Evolutionary conservation across 64 coral and sea anemone species (phyloP).

Genomic region (Anthopleura sola): DNA sequence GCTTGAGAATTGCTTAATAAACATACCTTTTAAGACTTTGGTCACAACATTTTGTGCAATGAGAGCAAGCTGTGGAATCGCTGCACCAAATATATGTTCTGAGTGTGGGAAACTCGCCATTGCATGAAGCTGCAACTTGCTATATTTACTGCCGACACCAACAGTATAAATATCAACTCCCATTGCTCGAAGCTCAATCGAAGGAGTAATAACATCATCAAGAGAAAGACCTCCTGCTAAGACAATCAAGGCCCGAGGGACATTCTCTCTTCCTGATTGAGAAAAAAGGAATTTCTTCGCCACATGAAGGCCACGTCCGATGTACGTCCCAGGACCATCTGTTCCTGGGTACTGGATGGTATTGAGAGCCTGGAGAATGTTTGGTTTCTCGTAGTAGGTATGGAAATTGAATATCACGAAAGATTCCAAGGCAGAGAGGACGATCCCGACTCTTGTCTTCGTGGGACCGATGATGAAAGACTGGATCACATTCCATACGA

Average conservation of each 20-base stretch:
- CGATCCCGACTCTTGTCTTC: conserved; percentile 60
- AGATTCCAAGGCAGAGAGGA: conserved; percentile 69
- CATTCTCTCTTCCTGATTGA: conserved; percentile 44
- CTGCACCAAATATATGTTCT: conserved; percentile 74
- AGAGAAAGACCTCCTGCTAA: conserved; percentile 69
- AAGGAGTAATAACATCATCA: conserved; percentile 81
- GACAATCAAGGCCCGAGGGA: conserved; percentile 54
- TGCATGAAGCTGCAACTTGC: conserved; percentile 82
- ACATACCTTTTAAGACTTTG: conserved; percentile 51
- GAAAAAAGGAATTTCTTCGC: conserved; percentile 53
- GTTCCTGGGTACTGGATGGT: conserved; percentile 80
- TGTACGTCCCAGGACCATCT: conserved; percentile 87
- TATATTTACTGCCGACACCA: conserved; percentile 70
- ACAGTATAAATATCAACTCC: conserved; percentile 75
- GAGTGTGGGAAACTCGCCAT: conserved; percentile 89
- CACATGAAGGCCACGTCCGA: conserved; percentile 82
- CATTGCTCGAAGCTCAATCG: conserved; percentile 44
- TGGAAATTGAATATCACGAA: conserved; percentile 94
- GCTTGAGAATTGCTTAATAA: too few species aligned
- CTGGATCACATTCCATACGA: conserved; percentile 66
- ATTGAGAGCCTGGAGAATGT: conserved; percentile 72
- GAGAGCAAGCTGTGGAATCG: conserved; percentile 46
- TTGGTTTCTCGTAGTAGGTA: conserved; percentile 80
- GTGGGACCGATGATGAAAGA: conserved; percentile 53
- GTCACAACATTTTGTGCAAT: conserved; percentile 86